These are phyloP conservation scores for Natator depressus DNA, from an alignment of 2,113 vertebrate genomes.

Conservation along the genomic window DNA sequence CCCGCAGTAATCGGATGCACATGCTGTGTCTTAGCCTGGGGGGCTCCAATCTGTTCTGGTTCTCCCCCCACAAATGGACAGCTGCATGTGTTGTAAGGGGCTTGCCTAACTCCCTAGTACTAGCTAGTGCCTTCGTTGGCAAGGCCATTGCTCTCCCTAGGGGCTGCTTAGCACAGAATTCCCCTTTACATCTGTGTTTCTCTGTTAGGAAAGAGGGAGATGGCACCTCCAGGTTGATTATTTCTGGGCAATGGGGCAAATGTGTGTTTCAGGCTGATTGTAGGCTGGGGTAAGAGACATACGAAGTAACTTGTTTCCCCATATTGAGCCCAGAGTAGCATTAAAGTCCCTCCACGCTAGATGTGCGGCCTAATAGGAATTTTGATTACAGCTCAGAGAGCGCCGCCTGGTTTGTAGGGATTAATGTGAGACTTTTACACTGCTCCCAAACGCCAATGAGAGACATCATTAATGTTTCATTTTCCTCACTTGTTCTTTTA, in stretches of 20 bases:
- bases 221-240: background rate
- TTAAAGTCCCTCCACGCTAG: background rate
- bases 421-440: background rate
- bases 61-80: background rate
- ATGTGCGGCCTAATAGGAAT: background rate
- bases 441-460: constrained; percentile 11
- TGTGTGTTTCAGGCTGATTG: background rate
- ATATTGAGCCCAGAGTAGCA: background rate
- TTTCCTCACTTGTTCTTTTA: background rate
- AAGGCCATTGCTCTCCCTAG: background rate
- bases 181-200: background rate
- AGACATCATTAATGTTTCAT: background rate
- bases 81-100: rapidly evolving
- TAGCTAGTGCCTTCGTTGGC: background rate
- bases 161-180: background rate
- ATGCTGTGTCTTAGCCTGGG: background rate
- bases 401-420: background rate
- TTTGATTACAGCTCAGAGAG: constrained; percentile 6
- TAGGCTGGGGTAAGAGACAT: background rate
- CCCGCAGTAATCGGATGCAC: background rate
- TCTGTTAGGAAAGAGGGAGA: background rate
- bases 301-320: background rate
- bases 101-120: background rate
- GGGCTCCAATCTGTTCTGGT: rapidly evolving
- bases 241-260: background rate